These are phyloP conservation scores for Tridacna crocea DNA, from an alignment of 2,888 invertebrate genomes.

Conservation along the genomic window DNA sequence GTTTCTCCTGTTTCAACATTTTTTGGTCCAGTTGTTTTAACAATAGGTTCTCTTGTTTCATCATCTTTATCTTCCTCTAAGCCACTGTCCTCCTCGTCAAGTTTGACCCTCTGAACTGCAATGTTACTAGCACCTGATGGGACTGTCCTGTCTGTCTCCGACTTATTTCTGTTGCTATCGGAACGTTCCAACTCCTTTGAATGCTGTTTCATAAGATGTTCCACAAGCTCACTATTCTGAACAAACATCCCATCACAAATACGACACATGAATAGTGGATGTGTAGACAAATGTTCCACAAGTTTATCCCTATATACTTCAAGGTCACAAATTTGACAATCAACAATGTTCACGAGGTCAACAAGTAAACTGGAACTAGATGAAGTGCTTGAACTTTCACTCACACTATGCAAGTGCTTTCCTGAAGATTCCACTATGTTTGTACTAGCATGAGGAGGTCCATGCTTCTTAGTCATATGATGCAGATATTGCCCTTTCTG, in stretches of 20 bases:
- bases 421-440: not conserved
- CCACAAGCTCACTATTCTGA: slow-evolving; percentile 55
- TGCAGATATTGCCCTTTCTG: slow-evolving; percentile 53
- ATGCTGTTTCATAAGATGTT: slow-evolving; percentile 54
- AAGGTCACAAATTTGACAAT: slow-evolving; percentile 58
- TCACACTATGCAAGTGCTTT: not conserved
- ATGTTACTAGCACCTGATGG: not conserved
- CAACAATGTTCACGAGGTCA: slow-evolving; percentile 33
- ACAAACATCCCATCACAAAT: slow-evolving; percentile 56
- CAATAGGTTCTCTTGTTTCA: slow-evolving; percentile 27
- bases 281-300: slow-evolving; percentile 43
- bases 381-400: not conserved
- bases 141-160: not conserved
- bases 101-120: not conserved
- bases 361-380: slow-evolving; percentile 4
- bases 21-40: not conserved
- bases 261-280: slow-evolving; percentile 49
- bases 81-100: slow-evolving; percentile 33
- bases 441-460: slow-evolving; percentile 2
- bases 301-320: slow-evolving; percentile 48
- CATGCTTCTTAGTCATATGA: slow-evolving; percentile 42
- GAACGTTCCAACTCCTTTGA: slow-evolving; percentile 34
- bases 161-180: slow-evolving; percentile 9
- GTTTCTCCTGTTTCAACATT: not conserved
- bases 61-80: slow-evolving; percentile 36